These are phyloP conservation scores for Drosophila demipolita DNA, from an alignment of 2,888 invertebrate genomes.

Conservation along the genomic window DNA sequence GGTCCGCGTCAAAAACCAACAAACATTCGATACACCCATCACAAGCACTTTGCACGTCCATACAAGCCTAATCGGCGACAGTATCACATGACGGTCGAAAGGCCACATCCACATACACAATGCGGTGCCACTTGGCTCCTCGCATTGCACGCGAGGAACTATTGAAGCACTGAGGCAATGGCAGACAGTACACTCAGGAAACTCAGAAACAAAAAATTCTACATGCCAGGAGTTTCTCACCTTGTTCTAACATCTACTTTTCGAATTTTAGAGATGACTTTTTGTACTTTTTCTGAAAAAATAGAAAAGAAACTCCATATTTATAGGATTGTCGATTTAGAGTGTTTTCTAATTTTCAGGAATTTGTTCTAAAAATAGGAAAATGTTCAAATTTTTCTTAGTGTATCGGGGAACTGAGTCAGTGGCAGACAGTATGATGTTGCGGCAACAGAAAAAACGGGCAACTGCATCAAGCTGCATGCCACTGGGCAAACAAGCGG, in stretches of 20 bases:
- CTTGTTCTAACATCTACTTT: background rate
- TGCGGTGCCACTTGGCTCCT: slow-evolving; percentile 23
- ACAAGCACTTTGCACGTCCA: slow-evolving; percentile 74
- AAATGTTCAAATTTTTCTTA: background rate
- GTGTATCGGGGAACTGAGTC: background rate
- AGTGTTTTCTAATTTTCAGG: background rate
- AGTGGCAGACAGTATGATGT: slow-evolving; percentile 23
- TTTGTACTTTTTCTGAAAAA: too few species aligned
- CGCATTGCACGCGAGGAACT: slow-evolving; percentile 33
- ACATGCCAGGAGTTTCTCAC: background rate
- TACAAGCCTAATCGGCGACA: slow-evolving; percentile 78
- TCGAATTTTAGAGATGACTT: background rate
- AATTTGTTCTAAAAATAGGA: background rate
- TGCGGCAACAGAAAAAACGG: slow-evolving; percentile 56
- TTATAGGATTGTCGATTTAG: too few species aligned
- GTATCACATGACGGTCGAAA: slow-evolving; percentile 65
- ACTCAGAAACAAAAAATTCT: slow-evolving; percentile 42
- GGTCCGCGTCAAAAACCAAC: slow-evolving; percentile 69
- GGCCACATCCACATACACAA: slow-evolving; percentile 32
- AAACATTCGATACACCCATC: slow-evolving; percentile 71
- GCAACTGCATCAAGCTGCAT: slow-evolving; percentile 80
- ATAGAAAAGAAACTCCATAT: too few species aligned
- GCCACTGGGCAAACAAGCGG: slow-evolving; percentile 78
- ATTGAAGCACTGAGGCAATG: slow-evolving; percentile 2
- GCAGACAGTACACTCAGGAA: slow-evolving; percentile 33